Evolutionary conservation across 2,888 invertebrate genomes (phyloP).

Genomic region (Brachynemurus nebulosus): DNA sequence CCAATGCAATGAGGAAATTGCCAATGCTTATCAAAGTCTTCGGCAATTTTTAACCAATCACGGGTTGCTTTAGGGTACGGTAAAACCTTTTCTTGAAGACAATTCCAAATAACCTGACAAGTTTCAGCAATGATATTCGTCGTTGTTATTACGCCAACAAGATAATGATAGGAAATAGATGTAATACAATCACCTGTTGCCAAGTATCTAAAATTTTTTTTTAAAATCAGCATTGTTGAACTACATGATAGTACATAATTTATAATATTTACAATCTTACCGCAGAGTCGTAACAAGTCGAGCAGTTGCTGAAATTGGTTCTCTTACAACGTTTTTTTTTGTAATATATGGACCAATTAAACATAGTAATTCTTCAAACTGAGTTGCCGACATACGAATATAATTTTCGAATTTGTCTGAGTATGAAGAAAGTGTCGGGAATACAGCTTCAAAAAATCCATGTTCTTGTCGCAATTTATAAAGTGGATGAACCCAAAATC

Average conservation of each 20-base stretch:
- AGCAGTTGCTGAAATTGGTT: not conserved
- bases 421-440: not conserved
- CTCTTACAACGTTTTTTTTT: not conserved
- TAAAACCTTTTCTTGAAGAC: not conserved
- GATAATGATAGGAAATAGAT: not conserved
- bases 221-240: not conserved
- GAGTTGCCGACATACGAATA: not conserved
- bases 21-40: not conserved
- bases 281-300: not conserved
- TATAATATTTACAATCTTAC: not conserved
- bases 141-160: not conserved
- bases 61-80: not conserved
- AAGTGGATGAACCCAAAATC: not conserved
- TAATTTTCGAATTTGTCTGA: not conserved
- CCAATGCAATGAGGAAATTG: constrained; percentile 1
- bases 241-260: not conserved
- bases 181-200: not conserved
- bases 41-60: constrained; percentile 1
- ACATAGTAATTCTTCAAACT: not conserved
- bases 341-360: not conserved
- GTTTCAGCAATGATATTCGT: not conserved
- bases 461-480: not conserved
- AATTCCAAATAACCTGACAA: not conserved
- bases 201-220: not conserved
- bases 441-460: not conserved